A percentile compares a stretch with the other conserved stretches of the same genome.
Conservation (phyloP, 1,140 invertebrate species). For the Halictus rubicundus region DNA sequence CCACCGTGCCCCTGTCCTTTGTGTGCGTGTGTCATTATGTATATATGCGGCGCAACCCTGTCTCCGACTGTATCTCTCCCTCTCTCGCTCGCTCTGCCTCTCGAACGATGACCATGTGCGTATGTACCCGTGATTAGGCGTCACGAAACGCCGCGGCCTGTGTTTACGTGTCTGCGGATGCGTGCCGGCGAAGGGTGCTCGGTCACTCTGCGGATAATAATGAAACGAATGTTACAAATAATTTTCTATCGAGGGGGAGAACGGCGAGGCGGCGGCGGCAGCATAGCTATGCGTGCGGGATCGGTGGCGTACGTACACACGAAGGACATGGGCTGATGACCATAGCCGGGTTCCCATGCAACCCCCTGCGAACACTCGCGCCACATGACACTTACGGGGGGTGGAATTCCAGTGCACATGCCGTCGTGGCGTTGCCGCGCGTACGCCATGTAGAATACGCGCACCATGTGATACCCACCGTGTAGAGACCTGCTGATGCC, state of each 20-base stretch:
- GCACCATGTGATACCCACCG: constrained; percentile 51
- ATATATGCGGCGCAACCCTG: constrained; percentile 25
- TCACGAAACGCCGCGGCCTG: constrained; percentile 20
- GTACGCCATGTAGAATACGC: constrained; percentile 56
- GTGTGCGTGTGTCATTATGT: constrained; percentile 62
- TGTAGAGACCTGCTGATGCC: constrained; percentile 9
- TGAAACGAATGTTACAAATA: constrained; percentile 65
- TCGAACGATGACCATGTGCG: constrained; percentile 8
- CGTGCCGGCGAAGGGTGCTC: constrained; percentile 35
- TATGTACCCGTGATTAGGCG: constrained; percentile 59
- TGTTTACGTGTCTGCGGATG: constrained; percentile 45
- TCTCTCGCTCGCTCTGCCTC: neutral
- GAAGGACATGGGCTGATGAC: constrained; percentile 73
- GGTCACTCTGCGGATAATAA: constrained; percentile 46
- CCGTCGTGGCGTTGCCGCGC: constrained; percentile 46
- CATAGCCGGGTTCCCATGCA: constrained; percentile 73
- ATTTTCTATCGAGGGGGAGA: constrained; percentile 57
- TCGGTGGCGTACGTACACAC: constrained; percentile 26
- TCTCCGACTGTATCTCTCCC: neutral
- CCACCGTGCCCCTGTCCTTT: constrained; percentile 50
- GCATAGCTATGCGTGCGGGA: constrained; percentile 31
- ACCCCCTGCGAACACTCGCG: constrained; percentile 74
- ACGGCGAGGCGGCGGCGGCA: neutral
- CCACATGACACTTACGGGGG: constrained; percentile 72
- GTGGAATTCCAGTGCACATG: constrained; percentile 74